Conservation (phyloP, 2,797 vertebrate species). For the Champsocephalus esox region DNA sequence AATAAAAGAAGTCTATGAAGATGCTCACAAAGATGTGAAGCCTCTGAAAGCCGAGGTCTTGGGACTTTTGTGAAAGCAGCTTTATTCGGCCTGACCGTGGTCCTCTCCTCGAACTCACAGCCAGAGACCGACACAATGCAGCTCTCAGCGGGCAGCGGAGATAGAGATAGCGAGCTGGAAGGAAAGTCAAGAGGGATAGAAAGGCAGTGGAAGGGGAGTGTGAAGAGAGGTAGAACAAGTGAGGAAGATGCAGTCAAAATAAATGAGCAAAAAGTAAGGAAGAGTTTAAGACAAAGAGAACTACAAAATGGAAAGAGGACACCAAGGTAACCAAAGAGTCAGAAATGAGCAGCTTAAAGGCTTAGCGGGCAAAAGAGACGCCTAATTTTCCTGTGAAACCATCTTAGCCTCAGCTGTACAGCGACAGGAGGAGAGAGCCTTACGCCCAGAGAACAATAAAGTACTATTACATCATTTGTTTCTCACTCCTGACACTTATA, state of each 20-base stretch:
- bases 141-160: slow-evolving; percentile 30
- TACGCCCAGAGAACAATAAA: slow-evolving; percentile 45
- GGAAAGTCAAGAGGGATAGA: background rate
- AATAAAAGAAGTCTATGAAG: slow-evolving; percentile 21
- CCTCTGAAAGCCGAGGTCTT: slow-evolving; percentile 33
- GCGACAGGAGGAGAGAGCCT: slow-evolving; percentile 44
- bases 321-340: slow-evolving; percentile 75
- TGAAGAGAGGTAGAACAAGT: background rate
- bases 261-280: slow-evolving; percentile 40
- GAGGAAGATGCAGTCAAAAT: slow-evolving; percentile 29
- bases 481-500: slow-evolving; percentile 26
- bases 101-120: slow-evolving; percentile 68
- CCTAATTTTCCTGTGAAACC: slow-evolving; percentile 78
- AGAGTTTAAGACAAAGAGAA: slow-evolving; percentile 31
- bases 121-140: slow-evolving; percentile 34
- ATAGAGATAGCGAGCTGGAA: slow-evolving; percentile 25
- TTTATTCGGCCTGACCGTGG: slow-evolving; percentile 32
- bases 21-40: slow-evolving; percentile 32
- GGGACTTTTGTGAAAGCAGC: slow-evolving; percentile 36
- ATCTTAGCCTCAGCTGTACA: slow-evolving; percentile 42
- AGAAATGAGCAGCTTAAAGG: slow-evolving; percentile 84
- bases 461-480: slow-evolving; percentile 63
- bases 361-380: slow-evolving; percentile 74
- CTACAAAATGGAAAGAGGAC: slow-evolving; percentile 27
- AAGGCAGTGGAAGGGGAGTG: slow-evolving; percentile 4